These are phyloP conservation scores for Bombus confusus DNA, from an alignment of 1,140 invertebrate species.

Conservation along the genomic window DNA sequence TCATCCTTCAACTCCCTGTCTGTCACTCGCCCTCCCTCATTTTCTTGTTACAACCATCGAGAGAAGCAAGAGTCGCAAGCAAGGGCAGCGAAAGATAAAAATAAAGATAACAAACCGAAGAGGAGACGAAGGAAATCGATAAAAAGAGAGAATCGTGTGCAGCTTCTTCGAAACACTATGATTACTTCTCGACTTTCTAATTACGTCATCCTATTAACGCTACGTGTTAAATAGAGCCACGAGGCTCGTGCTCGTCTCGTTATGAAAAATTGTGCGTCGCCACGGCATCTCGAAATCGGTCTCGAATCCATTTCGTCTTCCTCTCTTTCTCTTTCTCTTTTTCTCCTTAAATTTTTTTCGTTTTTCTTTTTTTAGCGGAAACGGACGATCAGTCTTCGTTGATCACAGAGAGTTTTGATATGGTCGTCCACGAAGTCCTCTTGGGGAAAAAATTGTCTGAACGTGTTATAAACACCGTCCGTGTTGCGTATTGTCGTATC, in stretches of 20 bases:
- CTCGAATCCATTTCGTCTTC: not conserved
- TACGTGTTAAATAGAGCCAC: not conserved
- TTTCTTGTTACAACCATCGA: not conserved
- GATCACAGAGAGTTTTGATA: constrained; percentile 82
- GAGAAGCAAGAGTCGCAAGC: not conserved
- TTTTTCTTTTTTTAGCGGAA: constrained; percentile 56
- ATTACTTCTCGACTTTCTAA: not conserved
- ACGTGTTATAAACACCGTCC: constrained; percentile 18
- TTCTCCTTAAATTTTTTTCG: constrained; percentile 12
- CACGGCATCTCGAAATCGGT: constrained; percentile 8
- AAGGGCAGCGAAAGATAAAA: not conserved
- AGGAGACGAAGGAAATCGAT: constrained; percentile 3
- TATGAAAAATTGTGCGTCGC: constrained; percentile 12
- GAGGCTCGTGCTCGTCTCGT: not conserved
- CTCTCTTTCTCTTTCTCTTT: constrained; percentile 17
- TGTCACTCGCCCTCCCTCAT: not conserved
- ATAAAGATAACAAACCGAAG: not conserved
- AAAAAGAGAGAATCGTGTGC: constrained; percentile 1
- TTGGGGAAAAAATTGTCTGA: constrained; percentile 9
- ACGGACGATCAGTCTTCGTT: constrained; percentile 79
- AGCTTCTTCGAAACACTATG: constrained; percentile 1
- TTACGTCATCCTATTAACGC: not conserved
- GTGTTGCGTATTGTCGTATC: constrained; percentile 44
- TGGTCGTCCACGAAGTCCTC: constrained; percentile 67
- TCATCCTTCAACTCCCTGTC: not conserved